phyloP scores from a whole-genome alignment of 1,140 invertebrate species.

The Bombyx mandarina region DNA sequence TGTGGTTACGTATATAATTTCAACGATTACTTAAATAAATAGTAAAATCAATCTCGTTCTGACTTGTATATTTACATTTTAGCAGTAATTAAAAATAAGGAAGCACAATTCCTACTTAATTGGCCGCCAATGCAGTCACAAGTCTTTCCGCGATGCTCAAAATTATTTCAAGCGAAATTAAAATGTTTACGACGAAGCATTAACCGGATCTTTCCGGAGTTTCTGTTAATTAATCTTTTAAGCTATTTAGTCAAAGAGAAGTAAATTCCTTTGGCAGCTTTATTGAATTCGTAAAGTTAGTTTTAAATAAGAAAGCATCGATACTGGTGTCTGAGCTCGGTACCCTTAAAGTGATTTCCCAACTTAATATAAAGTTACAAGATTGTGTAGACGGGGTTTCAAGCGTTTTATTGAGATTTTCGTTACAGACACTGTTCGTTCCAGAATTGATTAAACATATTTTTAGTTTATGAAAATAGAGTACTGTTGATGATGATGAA shows the following conservation, averaged over 20 bases:
- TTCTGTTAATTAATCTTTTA: slow-evolving; percentile 59
- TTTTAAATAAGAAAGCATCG: slow-evolving; percentile 52
- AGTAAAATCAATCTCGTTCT: too few relatives aligned
- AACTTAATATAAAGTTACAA: slow-evolving; percentile 43
- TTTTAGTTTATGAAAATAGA: too few relatives aligned
- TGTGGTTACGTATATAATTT: too few relatives aligned
- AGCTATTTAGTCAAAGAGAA: slow-evolving; percentile 63
- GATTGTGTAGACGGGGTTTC: slow-evolving; percentile 25
- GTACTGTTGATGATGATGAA: too few relatives aligned
- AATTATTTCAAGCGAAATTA: slow-evolving; percentile 24
- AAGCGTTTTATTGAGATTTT: slow-evolving; percentile 13
- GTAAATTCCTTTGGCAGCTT: slow-evolving; percentile 53
- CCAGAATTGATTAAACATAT: too few relatives aligned
- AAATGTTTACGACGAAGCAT: slow-evolving; percentile 33
- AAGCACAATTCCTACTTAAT: neutral
- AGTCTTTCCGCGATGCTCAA: slow-evolving; percentile 18
- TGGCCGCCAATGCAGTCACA: slow-evolving; percentile 5
- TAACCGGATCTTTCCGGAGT: slow-evolving; percentile 39
- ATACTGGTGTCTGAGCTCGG: slow-evolving; percentile 37
- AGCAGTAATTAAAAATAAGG: slow-evolving; percentile 1
- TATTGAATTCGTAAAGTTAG: slow-evolving; percentile 56
- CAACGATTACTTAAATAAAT: too few relatives aligned
- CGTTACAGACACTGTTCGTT: neutral
- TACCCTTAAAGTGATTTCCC: slow-evolving; percentile 39
- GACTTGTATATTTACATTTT: neutral